Base-by-base conservation (phyloP, 2,797 vertebrate species). In the Pteronotus mesoamericanus region DNA sequence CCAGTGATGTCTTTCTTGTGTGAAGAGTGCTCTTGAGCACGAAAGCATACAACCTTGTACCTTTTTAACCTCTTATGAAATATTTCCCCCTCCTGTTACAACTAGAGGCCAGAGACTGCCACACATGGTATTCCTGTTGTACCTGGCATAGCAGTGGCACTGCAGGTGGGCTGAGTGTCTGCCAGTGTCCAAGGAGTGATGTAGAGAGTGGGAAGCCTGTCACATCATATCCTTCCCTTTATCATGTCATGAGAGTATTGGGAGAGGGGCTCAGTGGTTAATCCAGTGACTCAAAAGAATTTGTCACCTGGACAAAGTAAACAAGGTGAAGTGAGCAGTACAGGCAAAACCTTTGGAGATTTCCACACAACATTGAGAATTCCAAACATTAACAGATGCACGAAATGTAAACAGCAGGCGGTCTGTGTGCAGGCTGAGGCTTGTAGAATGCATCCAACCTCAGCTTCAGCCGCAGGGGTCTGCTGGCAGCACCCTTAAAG, bases 171-270 rank as follows among this genome's bases (percentile, higher is more conserved):
- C 78, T 34, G 21, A 66, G 55, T 6, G 34, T 72, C 57, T 19
- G 0, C 69, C 16, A 26, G 15, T 7, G 37, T 46, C 46, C 0
- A 2, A 32, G 5, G 10, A 7, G 46, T 15, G 22, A 11, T 8
- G 44, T 2, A 0, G 21, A 29, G 15, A 1, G 1, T 6, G 7
- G 18, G 2, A 12, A 46, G 9, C 3, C 48, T 8, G 1, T 34
- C 21, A 15, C 24, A 34, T 4, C 18, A 14, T 6, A 3, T 10
- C 37, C 6, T 42, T 22, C 61, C 39, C 53, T 4, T 44, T 3
- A 42, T 21, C 22, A 1, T 22, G 32, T 24, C 21, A 15, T 55
- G 21, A 2, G 10, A 75, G 44, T 19, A 29, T 80, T n/a, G 0
- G 15, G 44, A 32, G 44, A 16, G 44, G 64, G 8, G 0, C 42